Base-by-base conservation (phyloP, 1,140 invertebrate genomes). In the Amyelois transitella region DNA sequence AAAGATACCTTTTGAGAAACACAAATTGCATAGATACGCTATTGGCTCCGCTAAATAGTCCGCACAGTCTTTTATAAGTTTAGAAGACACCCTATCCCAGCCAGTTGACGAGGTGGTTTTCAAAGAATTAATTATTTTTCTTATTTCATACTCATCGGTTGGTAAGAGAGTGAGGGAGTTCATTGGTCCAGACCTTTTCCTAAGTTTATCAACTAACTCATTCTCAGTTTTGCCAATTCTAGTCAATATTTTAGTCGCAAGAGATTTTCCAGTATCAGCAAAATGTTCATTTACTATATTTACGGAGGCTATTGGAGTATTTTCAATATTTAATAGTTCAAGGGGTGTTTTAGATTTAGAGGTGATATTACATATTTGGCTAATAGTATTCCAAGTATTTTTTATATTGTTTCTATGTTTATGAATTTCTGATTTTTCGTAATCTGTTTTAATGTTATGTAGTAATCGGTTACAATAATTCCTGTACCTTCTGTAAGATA, bases 401-500 rank as follows among this genome's bases (percentile, higher is more conserved):
- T 19, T 45, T 19, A 19, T 19, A 20, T 18, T 45, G 19, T 45
- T 4, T 45, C 19, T 45, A 45, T 45, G 43, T 7, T 45, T 20
- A 19, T 14, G 32, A 14, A 38, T 38, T 38, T 38, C 32, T 38
- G 7, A 8, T 18, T 43, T 43, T n/a, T 43, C 32, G n/a, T 43
- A 43, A 6, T 43, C 32, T n/a, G 14, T 43, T 43, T 43, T 45
- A n/a, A 45, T 19, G 2, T 45, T 48, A 21, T 48, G 19, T 0
- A 48, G 45, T 6, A 48, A 18, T 14, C n/a, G 12, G 17, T 48
- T 48, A 21, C 45, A 48, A 48, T 21, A 48, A n/a, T 48, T 48
- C n/a, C 45, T 48, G 20, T 48, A 48, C 6, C 45, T 8, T 48
- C 21, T 48, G 19, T 22, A 48, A 12, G 45, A 21, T 12, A 48